These are phyloP conservation scores for Acrocephalus scirpaceus DNA, from an alignment of 2,797 vertebrate species.

Conservation along the genomic window DNA sequence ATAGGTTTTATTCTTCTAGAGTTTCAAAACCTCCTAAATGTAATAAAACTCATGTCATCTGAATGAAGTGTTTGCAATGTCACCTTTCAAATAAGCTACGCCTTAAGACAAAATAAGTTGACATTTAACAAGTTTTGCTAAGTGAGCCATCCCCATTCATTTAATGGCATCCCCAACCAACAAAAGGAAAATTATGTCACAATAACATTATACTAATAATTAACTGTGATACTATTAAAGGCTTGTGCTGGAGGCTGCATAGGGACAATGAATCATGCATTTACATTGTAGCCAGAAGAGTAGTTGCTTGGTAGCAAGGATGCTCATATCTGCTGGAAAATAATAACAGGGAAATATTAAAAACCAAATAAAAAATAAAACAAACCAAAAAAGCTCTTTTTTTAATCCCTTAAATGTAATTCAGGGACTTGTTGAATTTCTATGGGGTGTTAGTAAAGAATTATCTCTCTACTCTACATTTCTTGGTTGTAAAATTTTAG, in stretches of 20 bases:
- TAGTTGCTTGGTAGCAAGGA: neutral
- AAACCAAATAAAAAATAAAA: neutral
- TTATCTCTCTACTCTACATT: neutral
- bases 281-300: conserved; percentile 7
- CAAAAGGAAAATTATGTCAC: neutral
- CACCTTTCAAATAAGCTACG: neutral
- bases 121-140: neutral
- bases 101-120: neutral
- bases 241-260: neutral
- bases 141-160: neutral
- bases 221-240: conserved; percentile 2
- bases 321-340: neutral
- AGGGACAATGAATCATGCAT: conserved; percentile 12
- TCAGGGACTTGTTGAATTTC: neutral
- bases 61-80: neutral
- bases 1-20: neutral
- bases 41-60: neutral
- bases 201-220: conserved; percentile 13
- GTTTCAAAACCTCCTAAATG: neutral
- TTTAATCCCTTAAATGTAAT: neutral
- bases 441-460: neutral
- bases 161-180: neutral
- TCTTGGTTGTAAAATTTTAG: neutral
- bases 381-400: neutral
- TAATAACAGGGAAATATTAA: neutral